Evolutionary conservation across 1,140 invertebrate species (phyloP).

Genomic region (Campoletis sonorensis): DNA sequence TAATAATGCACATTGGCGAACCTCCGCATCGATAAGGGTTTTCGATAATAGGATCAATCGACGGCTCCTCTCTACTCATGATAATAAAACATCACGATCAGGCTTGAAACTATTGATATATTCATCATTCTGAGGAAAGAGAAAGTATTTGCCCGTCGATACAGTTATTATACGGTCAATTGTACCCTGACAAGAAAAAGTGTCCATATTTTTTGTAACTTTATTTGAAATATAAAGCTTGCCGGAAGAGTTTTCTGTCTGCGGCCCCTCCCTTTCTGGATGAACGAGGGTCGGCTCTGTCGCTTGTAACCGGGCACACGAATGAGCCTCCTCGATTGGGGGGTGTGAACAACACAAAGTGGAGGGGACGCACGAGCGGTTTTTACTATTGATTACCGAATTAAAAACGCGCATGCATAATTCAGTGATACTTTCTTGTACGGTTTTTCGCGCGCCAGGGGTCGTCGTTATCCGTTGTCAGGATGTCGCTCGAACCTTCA

Average conservation of each 20-base stretch:
- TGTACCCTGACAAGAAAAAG: background rate
- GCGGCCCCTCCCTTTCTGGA: slow-evolving; percentile 62
- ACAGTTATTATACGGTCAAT: background rate
- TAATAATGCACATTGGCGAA: too few relatives aligned
- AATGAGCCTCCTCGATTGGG: background rate
- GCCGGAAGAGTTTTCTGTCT: slow-evolving; percentile 29
- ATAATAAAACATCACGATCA: too few relatives aligned
- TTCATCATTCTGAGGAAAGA: too few relatives aligned
- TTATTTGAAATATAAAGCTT: background rate
- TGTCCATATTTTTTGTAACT: background rate
- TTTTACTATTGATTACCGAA: slow-evolving; percentile 74
- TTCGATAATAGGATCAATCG: too few relatives aligned
- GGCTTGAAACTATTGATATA: too few relatives aligned
- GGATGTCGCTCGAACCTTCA: slow-evolving; percentile 26
- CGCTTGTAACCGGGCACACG: slow-evolving; percentile 54
- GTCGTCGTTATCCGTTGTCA: slow-evolving; percentile 47
- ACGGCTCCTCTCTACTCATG: too few relatives aligned
- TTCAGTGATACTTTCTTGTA: slow-evolving; percentile 63
- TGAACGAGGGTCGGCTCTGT: slow-evolving; percentile 52
- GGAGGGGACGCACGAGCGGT: slow-evolving; percentile 63
- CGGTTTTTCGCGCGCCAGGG: slow-evolving; percentile 45
- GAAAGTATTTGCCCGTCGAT: too few relatives aligned
- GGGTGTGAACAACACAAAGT: slow-evolving; percentile 37
- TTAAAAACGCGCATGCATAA: slow-evolving; percentile 74
- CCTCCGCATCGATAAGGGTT: too few relatives aligned